phyloP scores from a whole-genome alignment of 2,888 invertebrate genomes.

The Frankliniella intonsa region DNA sequence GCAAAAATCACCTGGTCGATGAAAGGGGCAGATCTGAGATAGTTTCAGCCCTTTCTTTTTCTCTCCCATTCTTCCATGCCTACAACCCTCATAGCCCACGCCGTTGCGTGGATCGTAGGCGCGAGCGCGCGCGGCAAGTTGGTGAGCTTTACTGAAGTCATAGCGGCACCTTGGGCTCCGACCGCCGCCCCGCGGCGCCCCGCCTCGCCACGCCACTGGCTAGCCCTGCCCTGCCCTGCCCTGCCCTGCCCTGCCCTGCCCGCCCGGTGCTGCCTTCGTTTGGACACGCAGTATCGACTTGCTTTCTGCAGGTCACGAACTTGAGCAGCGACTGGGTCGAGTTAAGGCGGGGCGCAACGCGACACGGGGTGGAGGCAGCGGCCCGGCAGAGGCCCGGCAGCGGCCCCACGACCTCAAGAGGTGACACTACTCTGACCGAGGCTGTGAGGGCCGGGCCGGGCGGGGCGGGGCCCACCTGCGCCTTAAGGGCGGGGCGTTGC shows the following conservation, averaged over 20 bases:
- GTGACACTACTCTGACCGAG: background rate
- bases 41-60: too few species aligned
- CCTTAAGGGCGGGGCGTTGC: too few species aligned
- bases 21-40: too few species aligned
- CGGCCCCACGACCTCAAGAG: background rate
- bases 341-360: too few species aligned
- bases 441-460: background rate
- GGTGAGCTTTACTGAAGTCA: too few species aligned
- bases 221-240: background rate
- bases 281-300: conserved; percentile 19
- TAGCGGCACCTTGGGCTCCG: background rate
- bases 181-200: background rate
- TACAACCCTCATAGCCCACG: too few species aligned
- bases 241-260: background rate
- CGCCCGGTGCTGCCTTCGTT: background rate
- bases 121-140: too few species aligned
- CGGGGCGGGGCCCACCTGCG: background rate
- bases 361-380: background rate
- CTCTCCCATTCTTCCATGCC: too few species aligned
- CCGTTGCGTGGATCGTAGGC: too few species aligned
- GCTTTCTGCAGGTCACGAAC: conserved; percentile 16
- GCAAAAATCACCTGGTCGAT: too few species aligned
- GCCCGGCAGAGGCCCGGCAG: background rate
- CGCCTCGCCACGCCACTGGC: too few species aligned
- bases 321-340: background rate